Conservation (phyloP, 2,797 vertebrate genomes). For the Chromobotia macracanthus region DNA sequence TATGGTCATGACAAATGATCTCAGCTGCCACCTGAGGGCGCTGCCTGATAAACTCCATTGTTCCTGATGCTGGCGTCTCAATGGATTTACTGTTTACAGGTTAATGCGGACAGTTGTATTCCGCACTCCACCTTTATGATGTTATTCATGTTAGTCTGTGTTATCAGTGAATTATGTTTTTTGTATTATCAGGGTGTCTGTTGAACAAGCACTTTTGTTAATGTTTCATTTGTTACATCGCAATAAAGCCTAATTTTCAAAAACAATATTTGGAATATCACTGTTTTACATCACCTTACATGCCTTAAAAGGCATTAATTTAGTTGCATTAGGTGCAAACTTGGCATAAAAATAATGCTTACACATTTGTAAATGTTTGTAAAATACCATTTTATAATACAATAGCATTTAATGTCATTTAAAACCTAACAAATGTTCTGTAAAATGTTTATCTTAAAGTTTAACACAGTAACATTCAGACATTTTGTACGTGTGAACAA, state of each 20-base stretch:
- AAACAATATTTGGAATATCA: neutral
- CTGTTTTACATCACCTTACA: neutral
- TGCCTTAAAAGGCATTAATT: too few species aligned
- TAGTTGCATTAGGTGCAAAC: too few species aligned
- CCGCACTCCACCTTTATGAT: neutral
- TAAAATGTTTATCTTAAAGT: neutral
- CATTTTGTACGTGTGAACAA: neutral
- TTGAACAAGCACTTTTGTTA: constrained; percentile 41
- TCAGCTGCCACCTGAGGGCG: constrained; percentile 37
- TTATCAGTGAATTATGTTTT: constrained; percentile 7
- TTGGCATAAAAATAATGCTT: too few species aligned
- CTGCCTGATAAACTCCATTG: constrained; percentile 2
- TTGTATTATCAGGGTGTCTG: constrained; percentile 17
- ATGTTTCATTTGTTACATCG: constrained; percentile 17
- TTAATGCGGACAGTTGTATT: neutral
- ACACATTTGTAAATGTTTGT: too few species aligned
- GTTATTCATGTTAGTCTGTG: neutral
- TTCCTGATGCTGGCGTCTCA: constrained; percentile 38
- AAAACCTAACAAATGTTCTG: neutral
- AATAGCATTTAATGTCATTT: neutral
- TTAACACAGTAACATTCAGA: neutral
- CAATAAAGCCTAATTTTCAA: constrained; percentile 33
- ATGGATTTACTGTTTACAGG: constrained; percentile 17
- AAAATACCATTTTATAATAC: too few species aligned
- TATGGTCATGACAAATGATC: neutral